A percentile compares a stretch with the other conserved stretches of the same genome.
Conservation (phyloP, 2,113 vertebrate genomes). For the Dicentrarchus labrax region DNA sequence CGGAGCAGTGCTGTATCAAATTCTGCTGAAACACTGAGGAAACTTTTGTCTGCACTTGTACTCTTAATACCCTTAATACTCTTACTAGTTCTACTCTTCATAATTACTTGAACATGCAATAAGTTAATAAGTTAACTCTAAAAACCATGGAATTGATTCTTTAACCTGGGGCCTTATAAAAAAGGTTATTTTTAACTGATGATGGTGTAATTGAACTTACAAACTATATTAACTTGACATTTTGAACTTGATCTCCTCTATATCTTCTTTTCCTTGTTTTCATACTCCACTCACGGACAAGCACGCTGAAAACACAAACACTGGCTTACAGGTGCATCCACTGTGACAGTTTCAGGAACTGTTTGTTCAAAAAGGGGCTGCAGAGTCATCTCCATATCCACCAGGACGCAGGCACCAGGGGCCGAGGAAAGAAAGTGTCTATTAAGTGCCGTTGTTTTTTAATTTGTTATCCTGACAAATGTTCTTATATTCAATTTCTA, state of each 20-base stretch:
- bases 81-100: not conserved
- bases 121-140: too few species aligned
- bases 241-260: not conserved
- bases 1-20: constrained; percentile 13
- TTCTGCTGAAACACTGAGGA: not conserved
- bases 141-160: not conserved
- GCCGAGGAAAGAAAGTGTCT: not conserved
- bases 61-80: not conserved
- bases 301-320: constrained; percentile 1
- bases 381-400: too few species aligned
- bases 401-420: too few species aligned
- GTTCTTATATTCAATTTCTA: too few species aligned
- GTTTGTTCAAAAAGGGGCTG: not conserved
- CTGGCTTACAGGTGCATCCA: not conserved
- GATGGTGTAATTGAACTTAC: not conserved
- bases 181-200: not conserved
- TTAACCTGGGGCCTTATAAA: not conserved
- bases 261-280: not conserved
- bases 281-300: not conserved
- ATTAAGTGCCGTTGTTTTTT: too few species aligned
- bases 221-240: not conserved
- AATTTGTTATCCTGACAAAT: too few species aligned
- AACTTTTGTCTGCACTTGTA: constrained; percentile 24
- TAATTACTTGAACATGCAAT: too few species aligned
- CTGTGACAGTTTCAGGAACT: not conserved